Evolutionary conservation across 2,113 vertebrate genomes (phyloP), one percentile per base, ranked within the genome.

Genomic region (Forbesichthys papilliferus): DNA sequence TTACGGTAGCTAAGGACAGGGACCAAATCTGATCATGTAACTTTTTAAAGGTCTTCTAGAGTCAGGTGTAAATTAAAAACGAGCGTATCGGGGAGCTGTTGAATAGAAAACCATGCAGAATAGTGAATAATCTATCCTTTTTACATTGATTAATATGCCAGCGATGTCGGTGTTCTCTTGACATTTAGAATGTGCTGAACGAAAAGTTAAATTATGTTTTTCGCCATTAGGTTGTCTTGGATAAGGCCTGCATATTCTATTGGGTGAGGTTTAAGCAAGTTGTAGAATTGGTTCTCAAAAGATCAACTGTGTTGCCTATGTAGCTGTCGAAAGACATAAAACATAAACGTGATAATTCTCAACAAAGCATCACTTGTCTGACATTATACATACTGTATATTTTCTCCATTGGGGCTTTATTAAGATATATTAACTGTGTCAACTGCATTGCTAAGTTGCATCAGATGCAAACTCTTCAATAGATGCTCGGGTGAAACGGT

Each of bases 151-250:
- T 80, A 71, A 82, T 71, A 78, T 79, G 69, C 79, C 51, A 52
- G 18, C 49, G 61, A 52, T 54, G 16, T 66, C 34, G 36, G 54
- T 63, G 14, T 33, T 80, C 79, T 70, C 48, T 4, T 79, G 75
- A 61, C 77, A 77, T 86, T 82, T 82, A 71, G 81, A 81, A 85
- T 42, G 48, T 58, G 68, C 67, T 75, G 69, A 78, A 77, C 76
- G 68, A 82, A 69, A 64, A 69, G 18, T 78, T 74, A 55, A 81
- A 85, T 84, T 76, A 82, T 73, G 69, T 78, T 84, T 71, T 64
- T 67, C 69, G 80, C 80, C 66, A 63, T 53, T 49, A 63, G 65
- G 65, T 68, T 54, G 62, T 54, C 60, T 9, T 57, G 33, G 63
- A 84, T 66, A 79, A 61, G 55, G 36, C 59, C 53, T 66, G 66